phyloP scores from a whole-genome alignment of 2,888 invertebrate genomes.

The Unio pictorum region DNA sequence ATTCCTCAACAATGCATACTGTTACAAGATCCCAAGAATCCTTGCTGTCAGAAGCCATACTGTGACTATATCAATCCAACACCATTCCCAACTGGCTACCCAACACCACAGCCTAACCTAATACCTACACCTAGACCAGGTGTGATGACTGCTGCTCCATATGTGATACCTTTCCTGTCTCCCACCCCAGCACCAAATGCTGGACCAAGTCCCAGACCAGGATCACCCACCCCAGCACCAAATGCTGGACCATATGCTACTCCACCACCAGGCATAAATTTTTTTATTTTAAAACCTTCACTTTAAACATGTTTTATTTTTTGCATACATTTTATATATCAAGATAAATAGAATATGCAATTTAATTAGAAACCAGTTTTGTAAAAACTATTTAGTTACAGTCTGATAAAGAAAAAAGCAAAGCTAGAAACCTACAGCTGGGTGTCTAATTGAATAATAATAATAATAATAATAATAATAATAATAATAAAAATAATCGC shows the following conservation, averaged over 20 bases:
- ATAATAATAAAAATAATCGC: too few relatives aligned
- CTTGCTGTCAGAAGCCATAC: conserved; percentile 50
- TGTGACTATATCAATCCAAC: conserved; percentile 53
- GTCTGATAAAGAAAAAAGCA: too few relatives aligned
- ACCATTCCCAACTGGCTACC: conserved; percentile 47
- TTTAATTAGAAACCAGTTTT: too few relatives aligned
- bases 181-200: conserved; percentile 13
- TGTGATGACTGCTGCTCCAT: conserved; percentile 30
- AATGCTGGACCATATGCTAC: conserved; percentile 3
- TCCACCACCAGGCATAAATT: neutral
- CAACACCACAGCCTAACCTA: conserved; percentile 27
- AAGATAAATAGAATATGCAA: too few relatives aligned
- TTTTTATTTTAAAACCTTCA: neutral
- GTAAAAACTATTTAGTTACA: too few relatives aligned
- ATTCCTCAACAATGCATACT: conserved; percentile 43
- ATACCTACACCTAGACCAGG: conserved; percentile 35
- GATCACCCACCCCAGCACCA: conserved; percentile 14
- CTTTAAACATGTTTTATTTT: neutral
- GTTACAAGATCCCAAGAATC: conserved; percentile 43
- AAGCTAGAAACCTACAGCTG: too few relatives aligned
- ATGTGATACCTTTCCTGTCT: conserved; percentile 23
- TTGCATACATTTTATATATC: too few relatives aligned
- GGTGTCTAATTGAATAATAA: too few relatives aligned
- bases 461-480: too few relatives aligned
- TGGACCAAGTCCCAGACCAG: conserved; percentile 21